Conservation (phyloP, 1,140 invertebrate genomes). For the Drosophila bocki region DNA sequence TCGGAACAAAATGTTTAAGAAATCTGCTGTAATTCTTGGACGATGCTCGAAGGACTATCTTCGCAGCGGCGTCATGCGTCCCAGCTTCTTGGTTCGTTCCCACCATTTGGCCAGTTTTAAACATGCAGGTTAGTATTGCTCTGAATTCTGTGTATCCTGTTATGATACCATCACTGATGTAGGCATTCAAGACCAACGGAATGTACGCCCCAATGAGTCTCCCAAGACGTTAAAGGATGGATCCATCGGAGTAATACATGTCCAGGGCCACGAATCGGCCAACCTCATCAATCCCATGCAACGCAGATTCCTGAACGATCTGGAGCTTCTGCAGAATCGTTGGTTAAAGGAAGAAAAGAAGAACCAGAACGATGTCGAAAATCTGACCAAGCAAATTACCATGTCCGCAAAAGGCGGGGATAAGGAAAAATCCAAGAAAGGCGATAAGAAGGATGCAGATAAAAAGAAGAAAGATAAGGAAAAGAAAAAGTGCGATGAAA, state of each 20-base stretch:
- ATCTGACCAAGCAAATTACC: constrained; percentile 1
- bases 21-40: background rate
- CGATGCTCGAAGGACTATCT: background rate
- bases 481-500: background rate
- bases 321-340: background rate
- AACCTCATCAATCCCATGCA: background rate
- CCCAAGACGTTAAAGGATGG: background rate
- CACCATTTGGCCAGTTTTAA: background rate
- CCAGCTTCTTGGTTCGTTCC: background rate
- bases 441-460: background rate
- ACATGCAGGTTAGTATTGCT: background rate
- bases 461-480: background rate
- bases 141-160: background rate
- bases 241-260: background rate
- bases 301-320: constrained; percentile 6
- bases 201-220: background rate
- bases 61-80: background rate
- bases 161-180: background rate
- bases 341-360: constrained; percentile 8
- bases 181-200: background rate
- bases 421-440: background rate
- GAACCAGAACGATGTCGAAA: background rate
- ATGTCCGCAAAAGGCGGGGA: background rate
- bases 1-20: background rate
- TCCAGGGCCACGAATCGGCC: background rate